Conservation (phyloP, 1,140 invertebrate genomes). For the Homalodisca vitripennis region DNA sequence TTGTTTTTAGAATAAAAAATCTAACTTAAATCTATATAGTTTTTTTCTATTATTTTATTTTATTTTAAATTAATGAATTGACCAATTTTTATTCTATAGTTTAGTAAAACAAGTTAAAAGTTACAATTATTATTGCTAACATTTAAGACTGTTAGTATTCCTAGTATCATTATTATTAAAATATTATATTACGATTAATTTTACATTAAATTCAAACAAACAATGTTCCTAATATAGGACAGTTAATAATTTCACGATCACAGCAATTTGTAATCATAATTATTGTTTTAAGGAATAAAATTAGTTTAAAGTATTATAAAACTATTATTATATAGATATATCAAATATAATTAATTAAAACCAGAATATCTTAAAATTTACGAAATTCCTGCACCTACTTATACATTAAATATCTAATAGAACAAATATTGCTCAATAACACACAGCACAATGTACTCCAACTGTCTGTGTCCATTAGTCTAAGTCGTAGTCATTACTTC, state of each 20-base stretch:
- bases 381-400: slow-evolving; percentile 7
- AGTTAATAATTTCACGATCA: slow-evolving; percentile 11
- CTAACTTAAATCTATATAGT: not conserved
- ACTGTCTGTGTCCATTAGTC: too few relatives aligned
- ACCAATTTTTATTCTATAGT: not conserved
- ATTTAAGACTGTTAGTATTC: too few relatives aligned
- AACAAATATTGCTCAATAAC: too few relatives aligned
- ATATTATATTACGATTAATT: slow-evolving; percentile 1
- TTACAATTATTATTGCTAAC: not conserved
- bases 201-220: slow-evolving; percentile 7
- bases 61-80: not conserved
- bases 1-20: not conserved
- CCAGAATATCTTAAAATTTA: not conserved
- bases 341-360: not conserved
- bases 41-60: not conserved
- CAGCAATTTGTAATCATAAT: slow-evolving; percentile 19
- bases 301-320: slow-evolving; percentile 18
- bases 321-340: not conserved
- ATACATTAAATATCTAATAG: too few relatives aligned
- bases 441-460: too few relatives aligned
- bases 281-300: slow-evolving; percentile 10
- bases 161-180: slow-evolving; percentile 8
- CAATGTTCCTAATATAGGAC: slow-evolving; percentile 24
- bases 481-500: too few relatives aligned
- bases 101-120: slow-evolving; percentile 18